These are phyloP conservation scores for Enteromius anoplus DNA, from an alignment of 2,797 vertebrate genomes.

Conservation along the genomic window DNA sequence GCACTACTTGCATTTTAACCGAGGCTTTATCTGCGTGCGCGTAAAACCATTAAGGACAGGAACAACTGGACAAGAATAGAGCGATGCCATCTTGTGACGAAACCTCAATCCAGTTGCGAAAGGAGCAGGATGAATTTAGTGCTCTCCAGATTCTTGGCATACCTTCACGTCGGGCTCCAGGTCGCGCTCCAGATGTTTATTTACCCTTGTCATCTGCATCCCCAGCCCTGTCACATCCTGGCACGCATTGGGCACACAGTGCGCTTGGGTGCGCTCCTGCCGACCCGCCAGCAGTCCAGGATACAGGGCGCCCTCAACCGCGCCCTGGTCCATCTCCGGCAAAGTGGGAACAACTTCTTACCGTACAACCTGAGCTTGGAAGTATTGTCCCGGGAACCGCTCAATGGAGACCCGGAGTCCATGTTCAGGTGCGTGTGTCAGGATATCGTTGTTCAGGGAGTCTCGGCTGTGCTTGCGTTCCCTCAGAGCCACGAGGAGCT, in stretches of 20 bases:
- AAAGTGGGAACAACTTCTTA: slow-evolving; percentile 70
- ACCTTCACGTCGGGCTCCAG: slow-evolving; percentile 63
- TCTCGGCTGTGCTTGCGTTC: slow-evolving; percentile 89
- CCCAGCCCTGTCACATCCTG: slow-evolving; percentile 85
- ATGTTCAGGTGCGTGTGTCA: slow-evolving; percentile 86
- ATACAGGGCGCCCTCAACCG: slow-evolving; percentile 85
- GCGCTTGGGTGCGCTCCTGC: slow-evolving; percentile 87
- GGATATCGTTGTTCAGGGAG: slow-evolving; percentile 84
- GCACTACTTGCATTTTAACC: slow-evolving; percentile 37
- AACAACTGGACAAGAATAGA: slow-evolving; percentile 52
- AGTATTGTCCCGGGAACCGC: slow-evolving; percentile 81
- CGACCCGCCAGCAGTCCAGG: slow-evolving; percentile 80
- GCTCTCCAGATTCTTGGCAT: slow-evolving; percentile 65
- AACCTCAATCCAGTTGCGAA: slow-evolving; percentile 61
- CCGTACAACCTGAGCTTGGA: slow-evolving; percentile 91
- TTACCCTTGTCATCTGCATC: slow-evolving; percentile 77
- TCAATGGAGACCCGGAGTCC: slow-evolving; percentile 86
- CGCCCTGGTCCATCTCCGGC: slow-evolving; percentile 77
- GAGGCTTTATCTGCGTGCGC: slow-evolving; percentile 38
- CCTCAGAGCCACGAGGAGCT: slow-evolving; percentile 87
- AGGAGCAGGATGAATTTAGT: slow-evolving; percentile 66
- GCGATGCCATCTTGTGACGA: slow-evolving; percentile 65
- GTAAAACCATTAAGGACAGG: slow-evolving; percentile 48
- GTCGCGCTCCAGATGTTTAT: slow-evolving; percentile 68
- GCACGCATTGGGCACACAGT: slow-evolving; percentile 81